These are phyloP conservation scores for Rhodophaea formosa DNA, from an alignment of 2,888 invertebrate genomes.

Conservation along the genomic window DNA sequence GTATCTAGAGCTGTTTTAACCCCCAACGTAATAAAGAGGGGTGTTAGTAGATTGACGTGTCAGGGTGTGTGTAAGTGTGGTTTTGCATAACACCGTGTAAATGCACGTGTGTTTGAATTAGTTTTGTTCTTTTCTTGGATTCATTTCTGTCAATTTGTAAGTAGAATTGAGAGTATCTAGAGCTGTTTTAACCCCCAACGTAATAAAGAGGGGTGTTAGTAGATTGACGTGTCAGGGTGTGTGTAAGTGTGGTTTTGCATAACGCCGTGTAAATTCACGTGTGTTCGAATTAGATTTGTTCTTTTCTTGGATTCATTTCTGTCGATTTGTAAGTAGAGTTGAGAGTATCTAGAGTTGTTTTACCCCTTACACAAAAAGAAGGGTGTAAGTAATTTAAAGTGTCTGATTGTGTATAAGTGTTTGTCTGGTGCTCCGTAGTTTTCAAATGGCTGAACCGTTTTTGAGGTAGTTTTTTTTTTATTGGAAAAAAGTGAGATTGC, in stretches of 20 bases:
- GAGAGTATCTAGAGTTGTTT: slow-evolving; percentile 18
- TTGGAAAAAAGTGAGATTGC: too few relatives aligned
- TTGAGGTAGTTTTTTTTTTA: too few relatives aligned
- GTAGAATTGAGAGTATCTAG: background rate
- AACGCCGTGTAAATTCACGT: slow-evolving; percentile 18
- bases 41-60: too few relatives aligned
- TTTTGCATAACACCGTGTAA: slow-evolving; percentile 26
- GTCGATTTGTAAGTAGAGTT: background rate
- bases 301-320: background rate
- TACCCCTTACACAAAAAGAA: background rate
- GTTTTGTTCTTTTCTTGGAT: background rate
- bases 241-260: slow-evolving; percentile 29
- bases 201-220: too few relatives aligned
- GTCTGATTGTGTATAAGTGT: too few relatives aligned
- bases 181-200: slow-evolving; percentile 17
- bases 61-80: background rate
- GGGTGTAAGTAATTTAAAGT: too few relatives aligned
- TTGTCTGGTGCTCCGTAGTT: too few relatives aligned
- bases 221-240: too few relatives aligned
- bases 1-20: slow-evolving; percentile 19
- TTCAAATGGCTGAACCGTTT: too few relatives aligned
- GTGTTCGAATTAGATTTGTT: slow-evolving; percentile 11
- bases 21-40: too few relatives aligned
- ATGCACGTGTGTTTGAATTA: slow-evolving; percentile 13
- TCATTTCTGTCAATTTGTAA: background rate